Conservation (phyloP, 2,797 vertebrate genomes). For the Lemur catta region DNA sequence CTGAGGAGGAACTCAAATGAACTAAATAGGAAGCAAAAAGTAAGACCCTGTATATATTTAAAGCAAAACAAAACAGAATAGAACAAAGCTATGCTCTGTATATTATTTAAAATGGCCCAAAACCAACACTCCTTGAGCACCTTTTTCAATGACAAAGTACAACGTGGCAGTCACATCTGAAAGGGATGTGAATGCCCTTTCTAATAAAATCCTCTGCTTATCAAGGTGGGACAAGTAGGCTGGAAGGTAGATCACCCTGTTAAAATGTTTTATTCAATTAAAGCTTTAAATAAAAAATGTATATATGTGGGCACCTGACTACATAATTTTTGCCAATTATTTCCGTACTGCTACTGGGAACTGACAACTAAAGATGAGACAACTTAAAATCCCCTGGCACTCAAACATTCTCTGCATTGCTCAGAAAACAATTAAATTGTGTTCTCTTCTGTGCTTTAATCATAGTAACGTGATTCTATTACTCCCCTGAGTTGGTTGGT, state of each 20-base stretch:
- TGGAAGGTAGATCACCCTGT: background rate
- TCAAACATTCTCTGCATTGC: background rate
- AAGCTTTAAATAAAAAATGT: background rate
- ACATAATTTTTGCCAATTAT: background rate
- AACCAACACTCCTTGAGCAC: background rate
- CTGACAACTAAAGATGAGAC: background rate
- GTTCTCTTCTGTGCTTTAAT: constrained; percentile 14
- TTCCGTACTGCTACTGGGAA: background rate
- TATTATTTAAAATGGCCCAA: background rate
- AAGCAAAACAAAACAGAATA: background rate
- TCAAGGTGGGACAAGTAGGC: background rate
- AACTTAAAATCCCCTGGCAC: background rate
- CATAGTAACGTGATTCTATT: constrained; percentile 22
- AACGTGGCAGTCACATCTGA: background rate
- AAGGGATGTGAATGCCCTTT: background rate
- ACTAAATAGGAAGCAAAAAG: constrained; percentile 4
- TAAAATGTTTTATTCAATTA: background rate
- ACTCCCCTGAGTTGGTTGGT: background rate
- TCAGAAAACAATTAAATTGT: constrained; percentile 39
- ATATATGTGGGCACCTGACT: background rate
- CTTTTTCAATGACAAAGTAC: background rate
- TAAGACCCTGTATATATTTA: background rate
- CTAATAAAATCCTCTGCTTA: background rate
- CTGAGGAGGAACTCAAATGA: background rate
- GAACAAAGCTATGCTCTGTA: background rate